A percentile compares a stretch with the other conserved stretches of the same genome.
Evolutionary conservation across 2,797 vertebrate species (phyloP).

Genomic region (Macroramphosus scolopax): DNA sequence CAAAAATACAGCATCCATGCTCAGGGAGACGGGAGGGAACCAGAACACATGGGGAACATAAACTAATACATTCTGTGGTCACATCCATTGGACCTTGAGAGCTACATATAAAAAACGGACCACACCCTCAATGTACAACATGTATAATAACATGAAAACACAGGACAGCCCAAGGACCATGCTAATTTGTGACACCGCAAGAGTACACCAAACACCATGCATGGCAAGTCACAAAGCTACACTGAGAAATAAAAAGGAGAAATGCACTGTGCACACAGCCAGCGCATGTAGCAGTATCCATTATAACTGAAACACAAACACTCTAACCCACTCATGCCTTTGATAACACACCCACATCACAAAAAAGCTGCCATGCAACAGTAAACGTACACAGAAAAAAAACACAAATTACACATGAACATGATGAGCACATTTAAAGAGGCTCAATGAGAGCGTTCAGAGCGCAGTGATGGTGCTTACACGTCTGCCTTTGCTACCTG

Average conservation of each 20-base stretch:
- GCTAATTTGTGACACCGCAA: conserved; percentile 18
- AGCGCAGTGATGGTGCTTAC: conserved; percentile 84
- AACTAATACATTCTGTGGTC: conserved; percentile 10
- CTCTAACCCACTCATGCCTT: conserved; percentile 1
- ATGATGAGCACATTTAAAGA: conserved; percentile 18
- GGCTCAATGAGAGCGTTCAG: conserved; percentile 19
- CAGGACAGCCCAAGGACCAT: conserved; percentile 20
- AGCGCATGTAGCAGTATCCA: conserved; percentile 7
- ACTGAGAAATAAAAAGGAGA: conserved; percentile 9
- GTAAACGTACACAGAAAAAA: conserved; percentile 9
- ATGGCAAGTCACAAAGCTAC: conserved; percentile 31
- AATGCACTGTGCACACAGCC: conserved; percentile 16
- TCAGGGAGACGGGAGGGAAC: background rate
- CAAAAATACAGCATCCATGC: conserved; percentile 33
- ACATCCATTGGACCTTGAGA: conserved; percentile 2
- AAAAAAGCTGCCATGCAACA: conserved; percentile 12
- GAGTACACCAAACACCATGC: conserved; percentile 49
- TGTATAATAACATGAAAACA: background rate
- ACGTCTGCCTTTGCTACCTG: conserved; percentile 97
- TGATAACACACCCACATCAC: conserved; percentile 3
- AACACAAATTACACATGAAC: conserved; percentile 1
- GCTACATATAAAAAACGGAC: conserved; percentile 10
- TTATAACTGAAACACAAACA: background rate
- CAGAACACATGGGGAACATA: conserved; percentile 2
- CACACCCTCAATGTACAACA: conserved; percentile 10